Evolutionary conservation across 1,140 invertebrate genomes (phyloP).

Genomic region (Melanaphis sacchari): DNA sequence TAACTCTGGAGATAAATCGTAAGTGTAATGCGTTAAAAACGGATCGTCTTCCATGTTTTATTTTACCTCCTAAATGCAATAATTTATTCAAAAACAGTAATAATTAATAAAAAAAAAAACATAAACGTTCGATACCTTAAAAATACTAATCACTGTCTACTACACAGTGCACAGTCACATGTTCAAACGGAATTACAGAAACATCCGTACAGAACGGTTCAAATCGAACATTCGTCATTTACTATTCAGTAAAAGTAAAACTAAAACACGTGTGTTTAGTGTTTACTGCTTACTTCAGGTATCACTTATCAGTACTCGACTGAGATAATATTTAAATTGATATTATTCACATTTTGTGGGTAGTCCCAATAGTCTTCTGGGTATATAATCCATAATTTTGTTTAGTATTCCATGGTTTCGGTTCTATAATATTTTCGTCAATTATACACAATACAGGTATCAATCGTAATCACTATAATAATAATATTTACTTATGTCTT

Average conservation of each 20-base stretch:
- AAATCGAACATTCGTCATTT: too few relatives aligned
- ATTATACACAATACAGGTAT: neutral
- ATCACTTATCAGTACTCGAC: neutral
- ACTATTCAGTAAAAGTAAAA: neutral
- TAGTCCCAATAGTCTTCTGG: too few relatives aligned
- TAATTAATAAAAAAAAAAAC: neutral
- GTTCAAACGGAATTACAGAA: too few relatives aligned
- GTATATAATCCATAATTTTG: neutral
- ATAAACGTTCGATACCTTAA: neutral
- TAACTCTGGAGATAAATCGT: conserved; percentile 49
- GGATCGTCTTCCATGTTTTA: conserved; percentile 32
- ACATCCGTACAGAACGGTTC: too few relatives aligned
- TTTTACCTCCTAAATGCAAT: neutral
- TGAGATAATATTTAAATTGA: neutral
- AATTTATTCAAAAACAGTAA: neutral
- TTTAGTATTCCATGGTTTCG: neutral
- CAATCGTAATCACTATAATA: neutral
- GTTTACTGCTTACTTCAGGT: neutral
- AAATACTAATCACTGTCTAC: neutral
- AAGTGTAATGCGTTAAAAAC: neutral
- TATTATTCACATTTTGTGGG: neutral
- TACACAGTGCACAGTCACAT: too few relatives aligned
- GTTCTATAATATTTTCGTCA: neutral
- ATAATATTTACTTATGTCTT: neutral
- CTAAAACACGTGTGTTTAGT: neutral